Evolutionary conservation across 2,113 vertebrate genomes (phyloP), one percentile per base, ranked within the genome.

Genomic region (Carassius auratus): DNA sequence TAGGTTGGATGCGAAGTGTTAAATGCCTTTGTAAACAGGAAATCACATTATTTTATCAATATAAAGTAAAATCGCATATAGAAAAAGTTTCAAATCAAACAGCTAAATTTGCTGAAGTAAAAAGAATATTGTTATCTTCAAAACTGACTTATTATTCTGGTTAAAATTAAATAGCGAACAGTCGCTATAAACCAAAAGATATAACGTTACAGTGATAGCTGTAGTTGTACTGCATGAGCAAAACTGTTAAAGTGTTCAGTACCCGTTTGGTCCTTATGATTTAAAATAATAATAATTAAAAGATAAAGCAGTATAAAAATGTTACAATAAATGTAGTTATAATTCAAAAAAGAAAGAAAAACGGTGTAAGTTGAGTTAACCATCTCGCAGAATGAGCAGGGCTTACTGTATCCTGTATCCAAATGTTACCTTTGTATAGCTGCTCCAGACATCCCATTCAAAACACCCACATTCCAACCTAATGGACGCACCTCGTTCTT

Each of bases 391-490:
- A 30, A 17, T 45, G 23, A 19, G 7, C 21, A 13, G 8, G 4
- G 8, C 50, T 59, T 62, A 5, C 62, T 52, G 75, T 61, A 5
- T 75, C 48, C 26, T 15, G 17, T 8, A 81, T 5, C 48, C 26
- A 74, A 85, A 83, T 36, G 21, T 68, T 74, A 84, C 66, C 57
- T 84, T 66, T 71, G 50, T 74, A 68, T 84, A 55, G 61, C 82
- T 77, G 81, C 89, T 84, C 59, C 73, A 83, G 76, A 86, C 76
- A 76, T 84, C 75, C 81, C 84, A 78, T 83, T 81, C 89, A 86
- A 86, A 86, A 84, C 86, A 90, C 62, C 81, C 90, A 89, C 89
- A 92, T 94, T 95, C 91, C 92, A 84, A 84, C 89, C 92, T 92
- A 91, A 93, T 93, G 91, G 92, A 93, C 87, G 84, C 89, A 91